Evolutionary conservation across 37 sponge, comb jelly and placozoan species (phyloP), one percentile per base, ranked within the genome.

Genomic region (Bolinopsis microptera): DNA sequence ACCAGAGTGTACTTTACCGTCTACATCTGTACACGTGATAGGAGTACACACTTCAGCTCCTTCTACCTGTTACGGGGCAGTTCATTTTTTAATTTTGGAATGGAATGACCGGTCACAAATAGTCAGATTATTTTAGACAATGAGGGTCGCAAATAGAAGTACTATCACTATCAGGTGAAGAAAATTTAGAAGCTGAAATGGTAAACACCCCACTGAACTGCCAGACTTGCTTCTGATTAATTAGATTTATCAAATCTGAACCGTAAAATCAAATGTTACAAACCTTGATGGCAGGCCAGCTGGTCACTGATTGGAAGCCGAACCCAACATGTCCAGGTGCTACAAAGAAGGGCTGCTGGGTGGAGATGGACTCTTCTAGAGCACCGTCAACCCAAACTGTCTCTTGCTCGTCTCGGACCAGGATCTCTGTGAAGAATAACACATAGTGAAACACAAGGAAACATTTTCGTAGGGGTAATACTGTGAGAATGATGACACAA

Each of bases 1-100:
- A 48, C 32, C 35, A 1, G 35, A n/a, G 90, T 86, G 39, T 5
- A 33, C 35, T 13, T 13, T 40, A 24, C 90, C 90, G 61, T 86
- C 35, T 1, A 9, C 90, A 39, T 13, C 90, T 3, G 35, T 34
- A 86, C 90, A 86, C 31, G 75, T 72, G 75, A 72, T 5, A 27
- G 32, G 35, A 8, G 90, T 24, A 34, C 90, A 86, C 61, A 86
- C 61, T 27, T 86, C 90, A 2, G 90, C 90, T 41, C 90, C 90
- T 23, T 40, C 24, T 24, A 86, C 90, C 41, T 41, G 48, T n/a
- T 9, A 22, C 61, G 61, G 61, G 61, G 68, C 68, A 13, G 68
- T 21, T 21, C 13, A 21, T 13, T 22, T 21, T 22, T 67, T 13
- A 67, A n/a, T n/a, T n/a, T n/a, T n/a, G n/a, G n/a, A n/a, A n/a